Evolutionary conservation across 2,113 vertebrate genomes (phyloP).

Genomic region (Lutjanus erythropterus): DNA sequence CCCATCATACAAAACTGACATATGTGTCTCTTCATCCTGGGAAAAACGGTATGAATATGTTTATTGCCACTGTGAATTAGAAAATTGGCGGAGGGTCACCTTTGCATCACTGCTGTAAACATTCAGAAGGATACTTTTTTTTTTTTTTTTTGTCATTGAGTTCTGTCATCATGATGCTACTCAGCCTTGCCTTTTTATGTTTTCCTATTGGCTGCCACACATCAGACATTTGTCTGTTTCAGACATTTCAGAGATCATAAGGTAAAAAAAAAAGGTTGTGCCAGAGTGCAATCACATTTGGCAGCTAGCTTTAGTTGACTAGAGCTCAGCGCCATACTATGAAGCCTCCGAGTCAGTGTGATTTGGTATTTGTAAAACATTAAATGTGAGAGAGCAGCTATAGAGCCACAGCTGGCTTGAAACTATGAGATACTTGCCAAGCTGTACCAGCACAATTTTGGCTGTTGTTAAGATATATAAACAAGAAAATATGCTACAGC

Average conservation of each 20-base stretch:
- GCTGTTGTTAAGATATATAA: conserved; percentile 44
- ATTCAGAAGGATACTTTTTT: conserved; percentile 16
- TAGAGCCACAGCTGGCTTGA: conserved; percentile 32
- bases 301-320: conserved; percentile 7
- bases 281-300: conserved; percentile 23
- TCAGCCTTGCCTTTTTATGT: neutral
- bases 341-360: conserved; percentile 1
- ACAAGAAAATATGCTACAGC: conserved; percentile 41
- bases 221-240: conserved; percentile 25
- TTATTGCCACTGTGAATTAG: no score
- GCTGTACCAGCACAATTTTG: conserved; percentile 36
- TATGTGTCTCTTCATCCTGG: no score
- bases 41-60: no score
- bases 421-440: conserved; percentile 34
- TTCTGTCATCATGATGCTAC: neutral
- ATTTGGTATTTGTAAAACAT: conserved; percentile 30
- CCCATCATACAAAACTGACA: no score
- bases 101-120: no score
- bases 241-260: conserved; percentile 16
- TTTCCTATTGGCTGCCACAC: conserved; percentile 9
- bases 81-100: no score
- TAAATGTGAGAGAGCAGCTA: conserved; percentile 25
- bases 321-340: conserved; percentile 1
- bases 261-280: conserved; percentile 16
- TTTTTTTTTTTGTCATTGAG: neutral